These are phyloP conservation scores for Schizotus pectinicornis DNA, from an alignment of 2,888 invertebrate species.

Conservation along the genomic window DNA sequence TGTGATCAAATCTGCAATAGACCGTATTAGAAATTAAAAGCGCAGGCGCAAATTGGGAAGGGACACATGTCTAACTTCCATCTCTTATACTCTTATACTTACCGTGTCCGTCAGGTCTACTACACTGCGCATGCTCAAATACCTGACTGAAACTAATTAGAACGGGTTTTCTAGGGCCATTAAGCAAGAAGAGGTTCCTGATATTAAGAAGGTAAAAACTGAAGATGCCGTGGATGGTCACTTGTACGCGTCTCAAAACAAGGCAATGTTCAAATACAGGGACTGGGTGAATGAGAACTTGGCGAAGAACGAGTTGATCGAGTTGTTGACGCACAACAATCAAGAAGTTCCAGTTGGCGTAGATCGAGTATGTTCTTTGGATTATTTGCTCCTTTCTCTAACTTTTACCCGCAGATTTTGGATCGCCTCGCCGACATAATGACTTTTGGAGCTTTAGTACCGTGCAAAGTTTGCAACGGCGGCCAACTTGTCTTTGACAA, in stretches of 20 bases:
- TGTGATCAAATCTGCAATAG: too few species aligned
- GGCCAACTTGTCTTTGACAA: constrained; percentile 75
- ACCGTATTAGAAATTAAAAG: too few species aligned
- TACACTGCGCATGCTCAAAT: too few species aligned
- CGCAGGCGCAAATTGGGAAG: too few species aligned
- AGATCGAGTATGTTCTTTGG: constrained; percentile 65
- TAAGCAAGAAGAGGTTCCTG: constrained; percentile 65
- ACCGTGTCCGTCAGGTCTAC: too few species aligned
- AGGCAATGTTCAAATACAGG: constrained; percentile 70
- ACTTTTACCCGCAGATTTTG: constrained; percentile 65
- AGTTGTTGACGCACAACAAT: constrained; percentile 73
- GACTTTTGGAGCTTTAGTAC: constrained; percentile 82
- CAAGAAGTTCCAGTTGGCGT: constrained; percentile 73
- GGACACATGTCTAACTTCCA: too few species aligned
- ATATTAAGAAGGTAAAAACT: constrained; percentile 72
- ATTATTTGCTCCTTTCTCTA: constrained; percentile 16
- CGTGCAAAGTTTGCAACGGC: constrained; percentile 78
- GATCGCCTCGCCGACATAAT: constrained; percentile 84
- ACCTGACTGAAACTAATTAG: not conserved
- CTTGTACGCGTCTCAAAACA: constrained; percentile 74
- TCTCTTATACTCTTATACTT: too few species aligned
- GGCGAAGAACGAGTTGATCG: constrained; percentile 66
- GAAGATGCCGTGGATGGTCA: constrained; percentile 66
- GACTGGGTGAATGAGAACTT: constrained; percentile 67
- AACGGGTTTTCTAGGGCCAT: constrained; percentile 50